Evolutionary conservation across 2,797 vertebrate genomes (phyloP), one percentile per base, ranked within the genome.

Genomic region (Anas bahamensis): DNA sequence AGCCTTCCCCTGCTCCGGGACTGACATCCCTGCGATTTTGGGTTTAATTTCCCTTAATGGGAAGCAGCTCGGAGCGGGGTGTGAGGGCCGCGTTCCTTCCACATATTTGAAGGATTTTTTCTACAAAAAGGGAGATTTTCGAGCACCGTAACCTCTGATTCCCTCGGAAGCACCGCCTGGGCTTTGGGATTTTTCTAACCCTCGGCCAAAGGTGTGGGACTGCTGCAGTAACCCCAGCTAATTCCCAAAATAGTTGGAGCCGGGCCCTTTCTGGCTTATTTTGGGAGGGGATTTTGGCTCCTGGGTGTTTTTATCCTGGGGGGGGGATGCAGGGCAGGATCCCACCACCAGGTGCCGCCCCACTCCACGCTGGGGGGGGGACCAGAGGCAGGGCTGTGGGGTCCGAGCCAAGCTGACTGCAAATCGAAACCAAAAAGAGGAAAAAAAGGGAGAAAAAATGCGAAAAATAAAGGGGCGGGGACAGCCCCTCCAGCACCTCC

Each of bases 21-120:
- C 1, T 0, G 11, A 7, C 2, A 2, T 4, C 16, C 9, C 0
- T 22, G 48, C 6, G 3, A 4, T 5, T 3, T 4, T 23, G 6
- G 13, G 12, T 24, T 50, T 50, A n/a, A 26, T 37, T 24, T 10
- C 3, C 39, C 42, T 1, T 0, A n/a, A 9, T 10, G 71, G n/a
- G 74, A 11, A 15, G 14, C 6, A 16, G 9, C 23, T 3, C 21
- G 16, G 33, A 0, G 41, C 10, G 5, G 5, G 35, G 17, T 52
- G 9, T 5, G 52, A 28, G 7, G 35, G 26, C 7, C 11, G 0
- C 0, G 3, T 33, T 33, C 14, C 39, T 55, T 1, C 5, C 23
- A 0, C 6, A 0, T 26, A 5, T 7, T 18, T 10, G 31, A 4
- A 71, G 57, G 79, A 31, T 37, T 50, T 24, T 50, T 50, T 50